Evolutionary conservation across 2,888 invertebrate species (phyloP), one percentile per base, ranked within the genome.

Genomic region (Limnephilus rhombicus): DNA sequence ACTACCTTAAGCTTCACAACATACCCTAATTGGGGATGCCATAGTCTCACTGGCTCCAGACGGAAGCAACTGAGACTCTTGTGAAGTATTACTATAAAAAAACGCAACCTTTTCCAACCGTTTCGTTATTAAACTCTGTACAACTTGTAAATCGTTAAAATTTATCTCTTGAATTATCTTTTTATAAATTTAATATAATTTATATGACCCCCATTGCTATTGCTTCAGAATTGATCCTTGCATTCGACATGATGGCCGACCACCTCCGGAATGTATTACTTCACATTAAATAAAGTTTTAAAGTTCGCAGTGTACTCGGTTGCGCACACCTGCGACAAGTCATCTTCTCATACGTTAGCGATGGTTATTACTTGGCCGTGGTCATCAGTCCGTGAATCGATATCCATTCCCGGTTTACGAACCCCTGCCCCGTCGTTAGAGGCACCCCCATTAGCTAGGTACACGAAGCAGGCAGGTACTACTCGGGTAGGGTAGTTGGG

Each of bases 381-480:
- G 88, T 89, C 88, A 80, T 34, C 88, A 24, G 88, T 31, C 13
- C 88, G 41, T 80, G 88, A 89, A 89, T 89, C 88, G 88, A 89
- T 89, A 89, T 41, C 37, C 86, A 37, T 88, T 68, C 68, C 41
- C 80, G 37, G 88, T 5, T 68, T 68, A 68, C 68, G 68, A 68
- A 68, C 68, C 68, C 68, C 68, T 68, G 68, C 68, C 68, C 68
- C 24, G 68, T 68, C 68, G 68, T 68, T 68, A 68, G 68, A 68
- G 53, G 68, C n/a, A 68, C 68, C 68, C n/a, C 68, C 68, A 68
- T 68, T 68, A 68, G 68, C 68, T 68, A 68, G 68, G 68, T 68
- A 68, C 68, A 68, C 68, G 68, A 68, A n/a, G 68, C 68, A 68
- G 68, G 68, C 24, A 68, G 24, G 24, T 29, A 13, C 34, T 82